Conservation (phyloP, 2,797 vertebrate genomes). For the Spinibarbus caldwelli region DNA sequence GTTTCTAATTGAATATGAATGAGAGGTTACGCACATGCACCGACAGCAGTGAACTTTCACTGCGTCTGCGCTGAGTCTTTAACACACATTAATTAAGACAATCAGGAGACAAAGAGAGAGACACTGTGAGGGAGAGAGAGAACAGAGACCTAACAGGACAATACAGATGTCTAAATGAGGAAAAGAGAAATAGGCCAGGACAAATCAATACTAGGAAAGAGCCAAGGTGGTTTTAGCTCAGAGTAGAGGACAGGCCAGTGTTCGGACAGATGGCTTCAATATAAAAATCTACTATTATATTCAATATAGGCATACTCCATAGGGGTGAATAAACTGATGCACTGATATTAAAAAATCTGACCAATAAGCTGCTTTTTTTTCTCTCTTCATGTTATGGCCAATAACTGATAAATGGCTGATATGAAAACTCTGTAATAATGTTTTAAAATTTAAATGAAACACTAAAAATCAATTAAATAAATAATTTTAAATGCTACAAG, state of each 20-base stretch:
- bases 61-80: constrained; percentile 4
- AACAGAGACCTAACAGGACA: constrained; percentile 13
- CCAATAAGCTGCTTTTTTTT: background rate
- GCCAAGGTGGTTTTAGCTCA: background rate
- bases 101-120: constrained; percentile 20
- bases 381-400: background rate
- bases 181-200: constrained; percentile 17
- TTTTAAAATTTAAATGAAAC: background rate
- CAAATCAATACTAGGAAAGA: constrained; percentile 30
- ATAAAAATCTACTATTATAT: background rate
- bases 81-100: constrained; percentile 37
- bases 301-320: background rate
- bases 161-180: constrained; percentile 24
- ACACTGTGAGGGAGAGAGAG: background rate
- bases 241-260: background rate
- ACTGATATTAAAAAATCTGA: background rate
- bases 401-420: background rate
- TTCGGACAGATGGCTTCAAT: constrained; percentile 10
- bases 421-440: background rate
- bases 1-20: constrained; percentile 31
- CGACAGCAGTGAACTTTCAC: constrained; percentile 24
- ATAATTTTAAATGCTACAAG: background rate
- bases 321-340: background rate
- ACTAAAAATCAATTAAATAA: background rate
- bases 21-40: background rate